Base-by-base conservation (phyloP, 2,888 invertebrate species). In the Acrobasis repandana region DNA sequence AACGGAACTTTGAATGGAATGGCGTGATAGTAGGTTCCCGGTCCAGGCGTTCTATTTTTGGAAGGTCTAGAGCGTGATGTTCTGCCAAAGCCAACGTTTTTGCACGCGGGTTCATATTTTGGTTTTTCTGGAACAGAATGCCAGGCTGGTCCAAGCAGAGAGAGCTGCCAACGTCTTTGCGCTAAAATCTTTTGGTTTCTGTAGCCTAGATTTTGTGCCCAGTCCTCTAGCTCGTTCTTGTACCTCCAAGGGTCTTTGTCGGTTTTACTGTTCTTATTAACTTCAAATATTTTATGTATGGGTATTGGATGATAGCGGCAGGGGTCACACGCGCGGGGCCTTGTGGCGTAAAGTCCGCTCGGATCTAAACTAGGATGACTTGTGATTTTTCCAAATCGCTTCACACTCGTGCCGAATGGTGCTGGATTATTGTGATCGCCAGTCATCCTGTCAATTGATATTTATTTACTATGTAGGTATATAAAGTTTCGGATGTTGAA, bases 131-230 rank as follows among this genome's bases (percentile, higher is more conserved):
- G 61, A 5, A 87, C 51, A 0, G 77, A 68, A 43, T 83, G 80
- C 90, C 89, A 90, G 15, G 87, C 88, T 5, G 88, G 88, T 1
- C 90, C 90, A 6, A 86, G 65, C 34, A 86, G 51, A 1, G 83
- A 75, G n/a, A 61, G 65, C 28, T 67, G 71, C 85, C 87, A 88
- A 58, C 50, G 71, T 38, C 83, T 75, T 46, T 70, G 61, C 14
- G 76, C 74, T 9, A 91, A 76, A 18, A 89, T 63, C 62, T 75
- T 74, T 70, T 84, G 84, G 63, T 91, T 90, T 67, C 90, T 82
- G 62, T 88, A 91, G 6, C 90, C 90, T 43, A 91, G 79, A 67
- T 91, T 87, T 65, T 70, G 71, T 1, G 85, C 76, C 90, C 90
- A 91, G 33, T 86, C 87, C 67, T 90, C 90, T 14, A 90, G 69